Percentiles rank a stretch among this genome's conserved stretches.
phyloP scores from a whole-genome alignment of 2,888 invertebrate genomes.

The Nomada fucata region DNA sequence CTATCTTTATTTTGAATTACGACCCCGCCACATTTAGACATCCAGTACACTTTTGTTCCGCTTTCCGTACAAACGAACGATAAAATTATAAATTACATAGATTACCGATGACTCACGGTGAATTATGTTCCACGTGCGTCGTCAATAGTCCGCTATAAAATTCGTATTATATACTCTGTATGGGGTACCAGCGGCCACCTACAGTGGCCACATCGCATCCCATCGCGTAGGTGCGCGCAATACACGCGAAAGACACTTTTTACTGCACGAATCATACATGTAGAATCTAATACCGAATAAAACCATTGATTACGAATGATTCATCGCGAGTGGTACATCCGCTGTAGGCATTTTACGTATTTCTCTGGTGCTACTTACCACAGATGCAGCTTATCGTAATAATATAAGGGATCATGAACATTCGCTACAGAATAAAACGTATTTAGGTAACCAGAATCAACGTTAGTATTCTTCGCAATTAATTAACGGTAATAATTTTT shows the following conservation, averaged over 20 bases:
- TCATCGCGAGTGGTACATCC: background rate
- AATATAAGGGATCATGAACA: no score
- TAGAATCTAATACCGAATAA: background rate
- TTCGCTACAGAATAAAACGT: no score
- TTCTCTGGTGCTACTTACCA: background rate
- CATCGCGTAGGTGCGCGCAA: conserved; percentile 9
- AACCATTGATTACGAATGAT: background rate
- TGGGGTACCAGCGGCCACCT: conserved; percentile 2
- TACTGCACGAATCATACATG: background rate
- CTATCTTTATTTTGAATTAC: no score
- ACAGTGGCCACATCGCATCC: conserved; percentile 13
- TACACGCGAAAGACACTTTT: conserved; percentile 2
- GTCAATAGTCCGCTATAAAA: conserved; percentile 10
- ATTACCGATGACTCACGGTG: conserved; percentile 13
- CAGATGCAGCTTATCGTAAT: background rate
- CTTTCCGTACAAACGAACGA: background rate
- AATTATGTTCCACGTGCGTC: background rate
- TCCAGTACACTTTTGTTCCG: no score
- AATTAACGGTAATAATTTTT: no score
- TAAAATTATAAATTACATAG: background rate
- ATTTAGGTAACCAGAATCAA: no score
- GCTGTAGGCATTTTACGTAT: background rate
- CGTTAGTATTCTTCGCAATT: no score
- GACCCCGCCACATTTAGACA: no score
- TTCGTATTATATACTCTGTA: background rate